phyloP scores from a whole-genome alignment of 2,888 invertebrate genomes.

The Oscheius onirici region DNA sequence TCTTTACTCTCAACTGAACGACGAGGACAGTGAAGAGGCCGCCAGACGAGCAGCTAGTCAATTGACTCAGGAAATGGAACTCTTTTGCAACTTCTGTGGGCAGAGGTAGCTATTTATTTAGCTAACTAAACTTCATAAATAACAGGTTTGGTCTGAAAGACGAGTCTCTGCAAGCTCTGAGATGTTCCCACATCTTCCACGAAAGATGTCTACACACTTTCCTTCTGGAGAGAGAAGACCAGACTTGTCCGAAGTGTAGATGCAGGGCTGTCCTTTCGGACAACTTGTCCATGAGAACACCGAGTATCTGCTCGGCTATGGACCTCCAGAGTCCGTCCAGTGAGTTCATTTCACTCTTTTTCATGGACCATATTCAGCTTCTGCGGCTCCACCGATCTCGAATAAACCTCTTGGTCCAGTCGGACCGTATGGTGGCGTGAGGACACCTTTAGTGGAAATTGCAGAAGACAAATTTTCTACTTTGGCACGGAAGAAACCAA shows the following conservation, averaged over 20 bases:
- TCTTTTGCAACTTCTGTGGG: constrained; percentile 74
- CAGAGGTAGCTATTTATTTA: constrained; percentile 56
- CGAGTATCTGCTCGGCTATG: constrained; percentile 56
- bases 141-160: constrained; percentile 63
- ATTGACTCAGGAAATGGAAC: constrained; percentile 73
- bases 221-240: constrained; percentile 59
- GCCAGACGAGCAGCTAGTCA: constrained; percentile 63
- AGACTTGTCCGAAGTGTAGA: constrained; percentile 67
- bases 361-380: neutral
- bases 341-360: constrained; percentile 27
- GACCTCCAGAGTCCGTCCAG: constrained; percentile 53
- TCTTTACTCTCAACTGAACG: constrained; percentile 71
- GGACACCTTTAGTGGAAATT: constrained; percentile 47
- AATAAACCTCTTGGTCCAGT: constrained; percentile 9
- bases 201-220: constrained; percentile 69
- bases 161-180: constrained; percentile 70
- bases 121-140: neutral
- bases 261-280: constrained; percentile 67
- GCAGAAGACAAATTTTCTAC: constrained; percentile 18
- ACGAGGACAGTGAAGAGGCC: constrained; percentile 71
- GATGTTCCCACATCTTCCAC: constrained; percentile 72
- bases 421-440: constrained; percentile 51
- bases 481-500: constrained; percentile 4
- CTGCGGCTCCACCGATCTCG: neutral
- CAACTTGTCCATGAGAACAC: constrained; percentile 56